phyloP scores from a whole-genome alignment of 1,140 invertebrate genomes.

The Pectinophora gossypiella region DNA sequence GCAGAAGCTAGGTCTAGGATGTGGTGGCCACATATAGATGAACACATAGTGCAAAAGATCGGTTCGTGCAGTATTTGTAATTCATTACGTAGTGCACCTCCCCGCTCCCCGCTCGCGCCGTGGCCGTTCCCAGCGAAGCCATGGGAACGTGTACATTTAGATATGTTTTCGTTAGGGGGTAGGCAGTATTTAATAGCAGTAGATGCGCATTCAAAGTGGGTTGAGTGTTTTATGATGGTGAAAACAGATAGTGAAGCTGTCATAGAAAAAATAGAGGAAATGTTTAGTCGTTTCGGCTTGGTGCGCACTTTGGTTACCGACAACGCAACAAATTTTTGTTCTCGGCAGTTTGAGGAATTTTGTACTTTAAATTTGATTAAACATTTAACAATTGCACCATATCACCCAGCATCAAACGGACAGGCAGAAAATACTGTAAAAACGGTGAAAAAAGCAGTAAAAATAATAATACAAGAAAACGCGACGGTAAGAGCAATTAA shows the following conservation, averaged over 20 bases:
- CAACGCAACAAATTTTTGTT: conserved; percentile 3
- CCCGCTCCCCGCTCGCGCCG: background rate
- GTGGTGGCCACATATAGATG: conserved; percentile 23
- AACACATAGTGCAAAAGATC: conserved; percentile 23
- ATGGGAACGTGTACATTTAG: conserved; percentile 1
- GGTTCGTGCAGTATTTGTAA: background rate
- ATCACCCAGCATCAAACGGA: conserved; percentile 6
- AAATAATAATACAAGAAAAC: background rate
- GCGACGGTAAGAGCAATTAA: background rate
- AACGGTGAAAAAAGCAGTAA: background rate
- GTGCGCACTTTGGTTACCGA: background rate
- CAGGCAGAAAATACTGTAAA: conserved; percentile 2
- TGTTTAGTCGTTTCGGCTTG: background rate
- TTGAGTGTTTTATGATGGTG: conserved; percentile 1
- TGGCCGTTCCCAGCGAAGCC: background rate
- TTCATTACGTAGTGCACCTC: background rate
- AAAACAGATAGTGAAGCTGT: background rate
- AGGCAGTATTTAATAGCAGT: background rate
- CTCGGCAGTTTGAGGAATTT: background rate
- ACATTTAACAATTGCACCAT: background rate
- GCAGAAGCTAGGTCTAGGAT: conserved; percentile 4
- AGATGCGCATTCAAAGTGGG: conserved; percentile 4
- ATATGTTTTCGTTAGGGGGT: background rate
- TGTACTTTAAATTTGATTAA: background rate
- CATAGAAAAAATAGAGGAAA: background rate